Conservation (phyloP, 1,140 invertebrate species). For the Eubasilissa regina region DNA sequence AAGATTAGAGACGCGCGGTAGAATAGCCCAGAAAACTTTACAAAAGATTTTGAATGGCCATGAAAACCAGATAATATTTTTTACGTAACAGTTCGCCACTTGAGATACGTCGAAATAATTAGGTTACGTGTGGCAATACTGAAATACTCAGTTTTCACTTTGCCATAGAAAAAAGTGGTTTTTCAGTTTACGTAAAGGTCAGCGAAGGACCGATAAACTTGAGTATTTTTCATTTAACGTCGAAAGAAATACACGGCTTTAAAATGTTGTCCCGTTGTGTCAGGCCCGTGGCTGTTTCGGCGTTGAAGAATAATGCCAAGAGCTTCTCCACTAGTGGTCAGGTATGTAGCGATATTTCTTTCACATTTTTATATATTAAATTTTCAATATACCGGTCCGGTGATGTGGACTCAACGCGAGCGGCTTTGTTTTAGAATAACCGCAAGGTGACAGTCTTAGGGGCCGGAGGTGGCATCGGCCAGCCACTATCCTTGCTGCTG, state of each 20-base stretch:
- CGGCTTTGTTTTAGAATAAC: slow-evolving; percentile 72
- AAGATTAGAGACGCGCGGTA: too few species aligned
- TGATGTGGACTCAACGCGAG: slow-evolving; percentile 24
- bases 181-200: slow-evolving; percentile 57
- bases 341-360: slow-evolving; percentile 63
- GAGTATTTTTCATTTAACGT: slow-evolving; percentile 3
- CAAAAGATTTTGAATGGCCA: too few species aligned
- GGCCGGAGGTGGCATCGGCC: slow-evolving; percentile 97
- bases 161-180: slow-evolving; percentile 15
- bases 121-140: slow-evolving; percentile 3
- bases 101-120: not conserved
- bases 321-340: slow-evolving; percentile 72
- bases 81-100: too few species aligned
- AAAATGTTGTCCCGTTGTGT: slow-evolving; percentile 73
- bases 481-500: slow-evolving; percentile 95
- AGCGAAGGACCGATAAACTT: slow-evolving; percentile 46
- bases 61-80: too few species aligned
- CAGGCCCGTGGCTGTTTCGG: slow-evolving; percentile 68
- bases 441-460: slow-evolving; percentile 96
- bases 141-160: not conserved
- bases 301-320: slow-evolving; percentile 69
- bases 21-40: too few species aligned
- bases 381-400: not conserved
- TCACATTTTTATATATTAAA: not conserved
- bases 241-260: not conserved